phyloP scores from a whole-genome alignment of 2,888 invertebrate genomes.

The Merodon equestris region DNA sequence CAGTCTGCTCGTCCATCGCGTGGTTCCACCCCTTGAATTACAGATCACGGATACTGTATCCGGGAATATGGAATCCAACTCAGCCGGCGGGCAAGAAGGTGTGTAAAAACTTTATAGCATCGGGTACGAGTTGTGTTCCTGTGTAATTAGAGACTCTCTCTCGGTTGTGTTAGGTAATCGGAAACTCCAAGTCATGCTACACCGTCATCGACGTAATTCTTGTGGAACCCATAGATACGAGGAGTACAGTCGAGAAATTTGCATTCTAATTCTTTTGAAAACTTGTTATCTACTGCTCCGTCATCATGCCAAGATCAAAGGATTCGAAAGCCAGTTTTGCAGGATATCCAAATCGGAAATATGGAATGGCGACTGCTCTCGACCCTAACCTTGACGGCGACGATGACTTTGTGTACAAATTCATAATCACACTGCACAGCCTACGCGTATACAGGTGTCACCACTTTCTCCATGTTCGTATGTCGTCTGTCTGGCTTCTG shows the following conservation, averaged over 20 bases:
- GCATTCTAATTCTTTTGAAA: constrained; percentile 63
- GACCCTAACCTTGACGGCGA: constrained; percentile 66
- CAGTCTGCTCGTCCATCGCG: constrained; percentile 18
- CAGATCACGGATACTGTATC: no score
- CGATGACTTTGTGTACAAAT: constrained; percentile 63
- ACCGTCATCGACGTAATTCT: constrained; percentile 2
- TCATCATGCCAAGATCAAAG: constrained; percentile 52
- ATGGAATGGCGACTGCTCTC: constrained; percentile 1
- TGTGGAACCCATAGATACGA: constrained; percentile 29
- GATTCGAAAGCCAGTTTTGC: constrained; percentile 50
- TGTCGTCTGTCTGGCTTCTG: constrained; percentile 6
- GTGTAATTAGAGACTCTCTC: constrained; percentile 39
- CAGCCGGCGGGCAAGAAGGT: background rate
- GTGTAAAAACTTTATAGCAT: constrained; percentile 38
- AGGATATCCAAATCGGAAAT: constrained; percentile 59
- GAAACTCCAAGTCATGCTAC: constrained; percentile 3
- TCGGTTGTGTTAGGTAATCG: constrained; percentile 38
- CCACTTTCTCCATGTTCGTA: constrained; percentile 29
- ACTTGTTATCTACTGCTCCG: constrained; percentile 50
- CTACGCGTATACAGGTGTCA: constrained; percentile 42
- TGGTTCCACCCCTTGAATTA: no score
- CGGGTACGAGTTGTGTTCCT: constrained; percentile 11
- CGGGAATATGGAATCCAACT: constrained; percentile 2
- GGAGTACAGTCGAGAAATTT: constrained; percentile 46
- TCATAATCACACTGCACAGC: constrained; percentile 21